A percentile compares a stretch with the other conserved stretches of the same genome.
Conservation (phyloP, 2,113 vertebrate genomes). For the Tupaia chinensis region DNA sequence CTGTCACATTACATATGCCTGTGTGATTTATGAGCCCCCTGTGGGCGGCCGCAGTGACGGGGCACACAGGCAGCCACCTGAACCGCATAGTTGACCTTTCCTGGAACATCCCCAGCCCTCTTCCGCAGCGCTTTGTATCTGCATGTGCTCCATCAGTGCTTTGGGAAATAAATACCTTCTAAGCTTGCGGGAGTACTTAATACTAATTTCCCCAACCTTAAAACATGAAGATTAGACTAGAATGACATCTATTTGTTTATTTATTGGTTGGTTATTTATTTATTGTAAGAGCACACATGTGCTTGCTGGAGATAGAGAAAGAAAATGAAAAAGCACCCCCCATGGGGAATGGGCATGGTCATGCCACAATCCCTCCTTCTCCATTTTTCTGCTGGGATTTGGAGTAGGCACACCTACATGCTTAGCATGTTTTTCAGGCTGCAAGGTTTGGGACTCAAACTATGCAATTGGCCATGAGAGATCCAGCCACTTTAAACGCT, state of each 20-base stretch:
- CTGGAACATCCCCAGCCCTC: not conserved
- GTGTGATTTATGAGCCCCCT: not conserved
- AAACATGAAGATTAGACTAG: not conserved
- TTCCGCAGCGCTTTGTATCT: not conserved
- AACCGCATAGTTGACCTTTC: not conserved
- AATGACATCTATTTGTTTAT: not conserved
- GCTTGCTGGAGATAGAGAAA: too few relatives aligned
- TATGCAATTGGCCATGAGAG: too few relatives aligned
- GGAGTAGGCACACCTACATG: too few relatives aligned
- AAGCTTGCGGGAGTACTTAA: not conserved
- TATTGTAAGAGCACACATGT: too few relatives aligned
- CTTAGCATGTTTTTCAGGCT: too few relatives aligned
- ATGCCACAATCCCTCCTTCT: too few relatives aligned
- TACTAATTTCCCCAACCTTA: not conserved
- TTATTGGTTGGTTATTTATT: too few relatives aligned
- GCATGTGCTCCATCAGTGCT: not conserved
- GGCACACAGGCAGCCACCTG: not conserved
- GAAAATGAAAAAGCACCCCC: too few relatives aligned
- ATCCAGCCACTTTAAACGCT: too few relatives aligned
- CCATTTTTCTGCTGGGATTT: too few relatives aligned
- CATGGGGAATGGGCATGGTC: too few relatives aligned
- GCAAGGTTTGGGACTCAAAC: too few relatives aligned
- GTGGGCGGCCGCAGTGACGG: not conserved
- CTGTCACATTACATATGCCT: not conserved
- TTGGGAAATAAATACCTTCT: not conserved